A percentile compares a stretch with the other conserved stretches of the same genome.
Evolutionary conservation across 1,140 invertebrate species (phyloP).

Genomic region (Aphelinus atriplicis): DNA sequence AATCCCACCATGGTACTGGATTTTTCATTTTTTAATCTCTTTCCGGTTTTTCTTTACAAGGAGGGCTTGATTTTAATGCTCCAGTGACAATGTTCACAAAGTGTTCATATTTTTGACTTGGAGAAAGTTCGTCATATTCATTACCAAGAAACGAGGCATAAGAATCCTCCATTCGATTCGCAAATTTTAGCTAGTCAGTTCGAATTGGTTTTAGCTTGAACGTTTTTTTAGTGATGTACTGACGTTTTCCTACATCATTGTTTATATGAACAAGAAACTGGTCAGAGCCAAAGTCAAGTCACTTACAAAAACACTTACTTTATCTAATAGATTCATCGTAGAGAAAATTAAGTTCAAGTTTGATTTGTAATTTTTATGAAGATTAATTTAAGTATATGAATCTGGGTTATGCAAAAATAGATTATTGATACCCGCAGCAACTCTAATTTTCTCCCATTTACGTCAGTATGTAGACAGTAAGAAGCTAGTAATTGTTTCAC

Average conservation of each 20-base stretch:
- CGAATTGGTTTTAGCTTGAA: constrained; percentile 28
- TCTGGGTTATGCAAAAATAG: neutral
- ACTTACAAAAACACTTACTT: constrained; percentile 47
- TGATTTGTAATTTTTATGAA: neutral
- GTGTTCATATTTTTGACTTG: neutral
- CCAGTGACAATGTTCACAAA: neutral
- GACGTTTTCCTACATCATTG: constrained; percentile 38
- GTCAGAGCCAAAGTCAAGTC: constrained; percentile 49
- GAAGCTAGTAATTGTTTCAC: too few relatives aligned
- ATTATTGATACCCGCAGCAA: neutral
- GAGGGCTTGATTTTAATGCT: neutral
- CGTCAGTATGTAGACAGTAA: neutral
- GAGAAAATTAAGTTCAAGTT: constrained; percentile 32
- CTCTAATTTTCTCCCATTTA: neutral
- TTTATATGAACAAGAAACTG: constrained; percentile 49
- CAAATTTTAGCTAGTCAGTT: neutral
- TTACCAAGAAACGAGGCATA: neutral
- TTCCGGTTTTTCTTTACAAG: neutral
- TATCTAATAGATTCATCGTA: constrained; percentile 41
- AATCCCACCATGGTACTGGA: neutral
- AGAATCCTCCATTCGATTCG: neutral
- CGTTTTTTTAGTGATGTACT: constrained; percentile 8
- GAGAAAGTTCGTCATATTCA: neutral
- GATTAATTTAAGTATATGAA: neutral
- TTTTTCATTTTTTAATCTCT: neutral